phyloP scores from a whole-genome alignment of 2,797 vertebrate genomes.

The Zalophus californianus region DNA sequence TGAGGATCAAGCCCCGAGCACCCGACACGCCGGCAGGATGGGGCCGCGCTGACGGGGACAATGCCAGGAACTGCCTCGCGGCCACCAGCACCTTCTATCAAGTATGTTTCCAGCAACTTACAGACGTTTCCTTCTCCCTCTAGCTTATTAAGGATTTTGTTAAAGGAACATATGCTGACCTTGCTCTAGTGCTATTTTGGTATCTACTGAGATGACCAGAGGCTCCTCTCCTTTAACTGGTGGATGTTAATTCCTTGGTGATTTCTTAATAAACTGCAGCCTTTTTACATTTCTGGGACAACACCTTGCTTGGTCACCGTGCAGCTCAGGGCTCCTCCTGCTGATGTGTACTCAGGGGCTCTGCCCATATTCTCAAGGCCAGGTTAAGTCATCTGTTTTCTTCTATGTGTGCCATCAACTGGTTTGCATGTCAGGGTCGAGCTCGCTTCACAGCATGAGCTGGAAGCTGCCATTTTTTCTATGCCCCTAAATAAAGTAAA shows the following conservation, averaged over 20 bases:
- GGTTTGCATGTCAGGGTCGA: neutral
- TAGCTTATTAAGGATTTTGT: neutral
- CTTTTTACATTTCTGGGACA: neutral
- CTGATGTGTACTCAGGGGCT: too few species aligned
- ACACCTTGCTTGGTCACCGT: neutral
- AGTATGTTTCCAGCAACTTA: fast-evolving
- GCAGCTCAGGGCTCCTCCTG: fast-evolving
- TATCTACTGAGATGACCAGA: neutral
- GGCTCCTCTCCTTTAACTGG: neutral
- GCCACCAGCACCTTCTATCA: fast-evolving
- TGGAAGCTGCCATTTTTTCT: neutral
- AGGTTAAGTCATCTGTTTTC: neutral
- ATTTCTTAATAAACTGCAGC: neutral
- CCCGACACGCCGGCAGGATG: fast-evolving
- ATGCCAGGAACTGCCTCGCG: fast-evolving
- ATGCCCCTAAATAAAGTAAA: neutral
- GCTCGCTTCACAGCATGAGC: neutral
- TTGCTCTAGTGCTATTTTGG: neutral
- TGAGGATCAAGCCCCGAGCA: fast-evolving
- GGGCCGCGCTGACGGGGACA: fast-evolving
- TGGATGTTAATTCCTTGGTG: fast-evolving
- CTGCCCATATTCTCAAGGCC: neutral
- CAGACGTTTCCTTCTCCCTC: neutral
- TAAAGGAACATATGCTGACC: neutral
- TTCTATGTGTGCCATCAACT: neutral